These are phyloP conservation scores for Silvanus unidentatus DNA, from an alignment of 2,888 invertebrate species.

Conservation along the genomic window DNA sequence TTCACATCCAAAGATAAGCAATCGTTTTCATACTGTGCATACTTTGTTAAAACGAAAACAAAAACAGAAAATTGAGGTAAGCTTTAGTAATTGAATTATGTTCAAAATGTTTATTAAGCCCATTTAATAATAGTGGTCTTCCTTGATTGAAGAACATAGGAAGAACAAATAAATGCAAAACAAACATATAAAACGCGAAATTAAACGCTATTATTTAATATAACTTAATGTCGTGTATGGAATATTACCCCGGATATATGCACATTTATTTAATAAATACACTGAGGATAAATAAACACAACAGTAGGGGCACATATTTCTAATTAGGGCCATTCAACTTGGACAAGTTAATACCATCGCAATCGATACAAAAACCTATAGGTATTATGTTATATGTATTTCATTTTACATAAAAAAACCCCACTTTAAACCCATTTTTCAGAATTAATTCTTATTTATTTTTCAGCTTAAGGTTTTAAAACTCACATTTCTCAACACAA, in stretches of 20 bases:
- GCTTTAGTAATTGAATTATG: no score
- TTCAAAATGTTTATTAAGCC: no score
- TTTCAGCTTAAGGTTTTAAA: constrained; percentile 3
- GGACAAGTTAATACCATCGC: background rate
- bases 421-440: constrained; percentile 15
- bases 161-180: no score
- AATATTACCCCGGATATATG: background rate
- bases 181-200: constrained; percentile 1
- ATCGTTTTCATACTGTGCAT: no score
- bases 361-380: background rate
- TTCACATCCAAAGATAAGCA: no score
- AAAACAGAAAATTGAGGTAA: no score
- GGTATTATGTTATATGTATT: background rate
- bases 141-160: no score
- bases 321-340: background rate
- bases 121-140: no score
- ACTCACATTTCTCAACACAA: background rate
- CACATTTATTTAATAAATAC: constrained; percentile 1
- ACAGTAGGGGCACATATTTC: background rate
- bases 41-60: no score
- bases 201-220: background rate
- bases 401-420: background rate
- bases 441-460: constrained; percentile 19
- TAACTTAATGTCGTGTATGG: background rate
- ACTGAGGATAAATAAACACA: background rate